These are phyloP conservation scores for Pristis pectinata DNA, from an alignment of 2,797 vertebrate genomes.

Conservation along the genomic window DNA sequence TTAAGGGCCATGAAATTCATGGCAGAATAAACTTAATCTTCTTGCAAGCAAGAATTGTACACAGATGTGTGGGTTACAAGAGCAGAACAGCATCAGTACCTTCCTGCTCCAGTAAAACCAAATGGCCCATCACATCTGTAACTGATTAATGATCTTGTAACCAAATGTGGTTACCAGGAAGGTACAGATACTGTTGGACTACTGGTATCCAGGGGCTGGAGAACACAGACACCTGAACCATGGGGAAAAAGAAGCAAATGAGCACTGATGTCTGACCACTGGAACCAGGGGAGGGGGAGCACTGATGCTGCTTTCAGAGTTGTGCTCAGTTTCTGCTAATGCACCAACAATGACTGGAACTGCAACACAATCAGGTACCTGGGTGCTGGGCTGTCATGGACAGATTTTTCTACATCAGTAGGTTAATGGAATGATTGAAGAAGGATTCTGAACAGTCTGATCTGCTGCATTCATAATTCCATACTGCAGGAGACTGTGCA, in stretches of 20 bases:
- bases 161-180: no score
- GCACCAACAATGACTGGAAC: neutral
- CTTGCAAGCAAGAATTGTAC: neutral
- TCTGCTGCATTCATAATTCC: neutral
- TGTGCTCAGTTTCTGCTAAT: neutral
- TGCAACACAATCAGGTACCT: neutral
- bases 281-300: neutral
- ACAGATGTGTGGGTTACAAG: neutral
- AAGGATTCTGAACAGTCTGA: neutral
- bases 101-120: no score
- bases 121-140: neutral
- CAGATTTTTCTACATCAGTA: neutral
- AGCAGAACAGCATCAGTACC: neutral
- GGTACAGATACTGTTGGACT: no score
- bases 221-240: no score
- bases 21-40: neutral
- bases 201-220: neutral
- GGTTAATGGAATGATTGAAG: neutral
- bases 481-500: neutral
- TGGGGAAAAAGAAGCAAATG: neutral
- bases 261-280: no score
- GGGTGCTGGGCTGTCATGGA: neutral
- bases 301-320: neutral
- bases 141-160: neutral
- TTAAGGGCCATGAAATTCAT: neutral